A percentile compares a stretch with the other conserved stretches of the same genome.
Evolutionary conservation across 2,113 vertebrate species (phyloP).

Genomic region (Chloebia gouldiae): DNA sequence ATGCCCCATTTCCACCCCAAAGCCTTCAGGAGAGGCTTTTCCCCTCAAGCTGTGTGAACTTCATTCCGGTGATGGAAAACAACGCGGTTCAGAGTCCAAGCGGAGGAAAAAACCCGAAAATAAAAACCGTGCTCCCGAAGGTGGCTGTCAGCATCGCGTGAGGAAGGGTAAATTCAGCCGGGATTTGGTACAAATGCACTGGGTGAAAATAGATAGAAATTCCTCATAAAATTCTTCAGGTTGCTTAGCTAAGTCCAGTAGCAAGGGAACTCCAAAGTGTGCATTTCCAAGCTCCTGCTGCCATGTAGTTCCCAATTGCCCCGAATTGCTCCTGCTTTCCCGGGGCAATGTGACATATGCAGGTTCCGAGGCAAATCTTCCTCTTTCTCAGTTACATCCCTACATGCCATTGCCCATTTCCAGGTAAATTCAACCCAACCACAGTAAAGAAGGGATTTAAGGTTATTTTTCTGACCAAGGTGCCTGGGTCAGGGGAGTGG

Average conservation of each 20-base stretch:
- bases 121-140: background rate
- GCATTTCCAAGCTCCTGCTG: background rate
- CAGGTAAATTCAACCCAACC: background rate
- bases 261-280: too few species aligned
- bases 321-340: background rate
- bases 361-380: background rate
- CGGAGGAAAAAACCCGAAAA: rapidly evolving
- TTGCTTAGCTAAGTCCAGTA: background rate
- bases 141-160: rapidly evolving
- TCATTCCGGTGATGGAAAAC: rapidly evolving
- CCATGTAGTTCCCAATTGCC: rapidly evolving
- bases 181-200: background rate
- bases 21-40: background rate
- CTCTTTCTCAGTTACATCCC: background rate
- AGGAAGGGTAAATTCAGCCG: background rate
- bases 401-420: rapidly evolving
- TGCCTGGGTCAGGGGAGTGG: background rate
- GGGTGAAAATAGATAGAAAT: background rate
- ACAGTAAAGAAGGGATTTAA: background rate
- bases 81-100: background rate
- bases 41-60: background rate
- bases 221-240: background rate
- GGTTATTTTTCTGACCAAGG: background rate
- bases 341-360: rapidly evolving
- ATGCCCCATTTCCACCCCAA: background rate